Evolutionary conservation across 2,888 invertebrate genomes (phyloP).

Genomic region (Eubasilissa splendida): DNA sequence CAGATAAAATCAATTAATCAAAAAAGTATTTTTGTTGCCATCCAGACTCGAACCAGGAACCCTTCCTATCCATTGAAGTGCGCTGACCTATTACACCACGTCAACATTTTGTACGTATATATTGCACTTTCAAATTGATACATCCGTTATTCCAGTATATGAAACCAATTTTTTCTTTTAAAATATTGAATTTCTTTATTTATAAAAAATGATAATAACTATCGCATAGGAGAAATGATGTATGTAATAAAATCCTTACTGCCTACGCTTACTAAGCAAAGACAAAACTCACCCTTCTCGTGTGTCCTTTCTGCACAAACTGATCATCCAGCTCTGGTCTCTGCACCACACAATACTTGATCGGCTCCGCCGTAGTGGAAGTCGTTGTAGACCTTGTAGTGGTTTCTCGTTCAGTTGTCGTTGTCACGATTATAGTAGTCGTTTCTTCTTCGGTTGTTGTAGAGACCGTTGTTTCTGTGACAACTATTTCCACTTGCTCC

Average conservation of each 20-base stretch:
- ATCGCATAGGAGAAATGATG: neutral
- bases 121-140: no score
- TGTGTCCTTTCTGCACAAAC: slow-evolving; percentile 88
- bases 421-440: slow-evolving; percentile 60
- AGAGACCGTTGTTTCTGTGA: slow-evolving; percentile 63
- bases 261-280: no score
- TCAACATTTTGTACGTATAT: no score
- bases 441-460: slow-evolving; percentile 54
- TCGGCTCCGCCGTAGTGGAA: slow-evolving; percentile 74
- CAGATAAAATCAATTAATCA: no score
- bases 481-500: slow-evolving; percentile 42
- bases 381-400: slow-evolving; percentile 72
- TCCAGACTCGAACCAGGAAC: no score
- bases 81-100: no score
- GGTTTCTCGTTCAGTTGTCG: slow-evolving; percentile 63
- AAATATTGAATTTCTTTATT: no score
- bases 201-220: no score
- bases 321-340: slow-evolving; percentile 88
- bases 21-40: no score
- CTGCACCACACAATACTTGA: slow-evolving; percentile 86
- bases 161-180: neutral
- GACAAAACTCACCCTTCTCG: slow-evolving; percentile 83
- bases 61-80: no score
- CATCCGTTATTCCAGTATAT: neutral
- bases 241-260: no score